phyloP scores from a whole-genome alignment of 2,113 vertebrate species.

The Lasiurus borealis region DNA sequence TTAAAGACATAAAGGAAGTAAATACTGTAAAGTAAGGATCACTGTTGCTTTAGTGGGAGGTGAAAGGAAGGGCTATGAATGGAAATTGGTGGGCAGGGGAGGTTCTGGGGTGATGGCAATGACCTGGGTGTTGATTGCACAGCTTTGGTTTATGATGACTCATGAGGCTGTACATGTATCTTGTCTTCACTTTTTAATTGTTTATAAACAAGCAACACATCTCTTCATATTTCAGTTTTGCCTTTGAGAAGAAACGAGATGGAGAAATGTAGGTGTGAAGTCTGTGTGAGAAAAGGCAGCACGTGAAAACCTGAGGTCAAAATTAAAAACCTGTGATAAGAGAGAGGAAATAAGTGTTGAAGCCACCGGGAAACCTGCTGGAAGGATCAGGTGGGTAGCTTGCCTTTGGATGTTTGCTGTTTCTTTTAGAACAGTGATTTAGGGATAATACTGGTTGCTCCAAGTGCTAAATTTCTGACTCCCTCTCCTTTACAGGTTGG shows the following conservation, averaged over 20 bases:
- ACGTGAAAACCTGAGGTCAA: neutral
- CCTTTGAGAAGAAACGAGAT: slow-evolving; percentile 26
- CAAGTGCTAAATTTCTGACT: neutral
- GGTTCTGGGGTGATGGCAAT: neutral
- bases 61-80: neutral
- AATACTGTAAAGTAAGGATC: neutral
- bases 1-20: neutral
- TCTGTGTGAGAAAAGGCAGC: slow-evolving; percentile 24
- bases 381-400: neutral
- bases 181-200: neutral
- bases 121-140: neutral
- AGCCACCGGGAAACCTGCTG: neutral
- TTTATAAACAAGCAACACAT: neutral
- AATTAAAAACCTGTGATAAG: slow-evolving; percentile 42
- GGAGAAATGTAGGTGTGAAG: neutral
- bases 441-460: neutral
- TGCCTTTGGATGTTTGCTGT: neutral
- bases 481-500: neutral
- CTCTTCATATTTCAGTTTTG: neutral
- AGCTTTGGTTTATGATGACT: too few species aligned
- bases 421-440: neutral
- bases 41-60: neutral
- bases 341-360: neutral
- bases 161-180: accelerated
- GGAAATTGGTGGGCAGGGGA: neutral